Percentiles rank a stretch among this genome's conserved stretches.
Conservation (phyloP, 2,797 vertebrate species). For the Gambusia yucatana region DNA sequence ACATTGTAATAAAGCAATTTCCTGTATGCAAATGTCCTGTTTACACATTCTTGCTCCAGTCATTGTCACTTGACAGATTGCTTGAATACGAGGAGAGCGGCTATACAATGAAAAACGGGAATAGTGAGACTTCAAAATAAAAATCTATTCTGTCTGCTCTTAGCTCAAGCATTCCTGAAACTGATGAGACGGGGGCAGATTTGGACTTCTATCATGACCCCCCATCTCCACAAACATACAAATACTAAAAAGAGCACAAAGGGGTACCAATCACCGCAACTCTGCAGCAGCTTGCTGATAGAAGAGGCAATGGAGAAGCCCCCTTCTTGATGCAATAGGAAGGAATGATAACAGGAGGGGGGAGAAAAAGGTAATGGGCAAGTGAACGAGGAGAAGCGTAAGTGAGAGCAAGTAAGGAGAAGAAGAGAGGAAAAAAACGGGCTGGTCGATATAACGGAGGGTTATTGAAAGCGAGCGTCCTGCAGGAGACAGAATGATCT, state of each 20-base stretch:
- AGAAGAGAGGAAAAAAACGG: constrained; percentile 22
- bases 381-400: constrained; percentile 39
- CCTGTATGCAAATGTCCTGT: constrained; percentile 80
- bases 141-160: constrained; percentile 55
- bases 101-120: constrained; percentile 74
- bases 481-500: constrained; percentile 55
- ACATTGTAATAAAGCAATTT: constrained; percentile 81
- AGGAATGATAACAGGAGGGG: constrained; percentile 37
- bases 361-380: constrained; percentile 45
- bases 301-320: constrained; percentile 40
- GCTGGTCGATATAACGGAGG: constrained; percentile 33
- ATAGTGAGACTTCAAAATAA: constrained; percentile 61
- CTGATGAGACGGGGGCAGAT: constrained; percentile 50
- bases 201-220: constrained; percentile 23
- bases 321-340: constrained; percentile 42
- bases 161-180: constrained; percentile 50
- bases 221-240: constrained; percentile 30
- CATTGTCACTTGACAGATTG: constrained; percentile 78
- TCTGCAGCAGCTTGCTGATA: constrained; percentile 33
- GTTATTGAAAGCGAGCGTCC: constrained; percentile 46
- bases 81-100: constrained; percentile 65
- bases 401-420: constrained; percentile 52
- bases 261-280: constrained; percentile 35
- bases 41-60: constrained; percentile 74
- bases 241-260: constrained; percentile 54